phyloP scores from a whole-genome alignment of 2,888 invertebrate species.

The Scaptomyza caliginosa region DNA sequence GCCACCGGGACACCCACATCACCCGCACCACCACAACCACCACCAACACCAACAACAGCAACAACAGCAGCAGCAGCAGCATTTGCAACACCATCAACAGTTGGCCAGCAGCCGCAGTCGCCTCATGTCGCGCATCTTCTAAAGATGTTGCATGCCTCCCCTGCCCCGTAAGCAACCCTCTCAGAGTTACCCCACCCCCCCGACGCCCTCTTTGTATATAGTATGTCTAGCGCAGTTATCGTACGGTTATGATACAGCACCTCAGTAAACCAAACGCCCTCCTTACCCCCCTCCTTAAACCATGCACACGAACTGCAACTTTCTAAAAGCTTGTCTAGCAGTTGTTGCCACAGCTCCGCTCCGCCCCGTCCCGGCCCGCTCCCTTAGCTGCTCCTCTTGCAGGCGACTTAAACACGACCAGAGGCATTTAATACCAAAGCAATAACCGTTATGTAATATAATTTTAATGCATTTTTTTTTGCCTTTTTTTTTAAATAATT shows the following conservation, averaged over 20 bases:
- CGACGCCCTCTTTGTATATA: slow-evolving; percentile 40
- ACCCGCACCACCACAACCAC: slow-evolving; percentile 32
- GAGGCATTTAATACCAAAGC: slow-evolving; percentile 84
- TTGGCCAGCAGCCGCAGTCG: slow-evolving; percentile 80
- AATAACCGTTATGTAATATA: slow-evolving; percentile 81
- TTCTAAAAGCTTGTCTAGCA: slow-evolving; percentile 46
- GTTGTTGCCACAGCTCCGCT: slow-evolving; percentile 4
- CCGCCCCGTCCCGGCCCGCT: neutral
- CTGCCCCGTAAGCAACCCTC: neutral
- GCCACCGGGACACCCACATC: slow-evolving; percentile 37
- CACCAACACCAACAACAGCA: slow-evolving; percentile 35
- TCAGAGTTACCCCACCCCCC: neutral
- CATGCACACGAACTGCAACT: slow-evolving; percentile 33
- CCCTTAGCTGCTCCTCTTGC: slow-evolving; percentile 47
- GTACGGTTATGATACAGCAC: slow-evolving; percentile 17
- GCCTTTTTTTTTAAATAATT: slow-evolving; percentile 34
- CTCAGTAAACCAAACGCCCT: too few species aligned
- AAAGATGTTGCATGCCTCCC: slow-evolving; percentile 61
- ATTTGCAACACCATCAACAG: slow-evolving; percentile 48
- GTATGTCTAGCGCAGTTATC: slow-evolving; percentile 17
- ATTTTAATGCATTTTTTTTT: slow-evolving; percentile 66
- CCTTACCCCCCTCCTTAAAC: neutral
- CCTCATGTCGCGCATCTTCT: slow-evolving; percentile 84
- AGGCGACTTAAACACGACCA: slow-evolving; percentile 72
- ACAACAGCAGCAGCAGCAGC: slow-evolving; percentile 40